Base-by-base conservation (phyloP, 2,797 vertebrate genomes). In the Pangasius sanitwongsei region DNA sequence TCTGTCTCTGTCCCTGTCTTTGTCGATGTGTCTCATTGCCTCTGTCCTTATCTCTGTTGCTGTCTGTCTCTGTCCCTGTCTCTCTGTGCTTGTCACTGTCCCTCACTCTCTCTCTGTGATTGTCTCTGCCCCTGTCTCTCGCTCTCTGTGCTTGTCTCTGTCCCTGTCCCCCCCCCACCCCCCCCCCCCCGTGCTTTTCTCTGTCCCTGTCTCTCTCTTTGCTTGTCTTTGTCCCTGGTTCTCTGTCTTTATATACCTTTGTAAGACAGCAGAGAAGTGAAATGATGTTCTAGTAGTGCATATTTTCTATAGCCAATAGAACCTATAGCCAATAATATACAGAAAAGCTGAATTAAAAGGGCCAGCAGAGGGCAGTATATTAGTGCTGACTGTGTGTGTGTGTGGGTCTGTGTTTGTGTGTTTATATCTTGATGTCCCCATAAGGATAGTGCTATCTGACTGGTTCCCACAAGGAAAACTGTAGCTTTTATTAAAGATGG, bases 281-380 rank as follows among this genome's bases (percentile, higher is more conserved):
- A 20, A 8, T 37, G 37, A 72, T 6, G 6, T 41, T 41, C 4
- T 44, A 44, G 12, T 41, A 41, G 41, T 7, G 31, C 67, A 70
- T 37, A 23, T 67, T 65, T n/a, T 65, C 28, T 13, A n/a, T 15
- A 4, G 4, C 23, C 28, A 28, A 74, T 25, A 77, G 37, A 37
- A 37, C 11, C 48, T n/a, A 2, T n/a, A 50, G 25, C 11, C 15
- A 28, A 74, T 25, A 77, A 48, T 77, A 80, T 80, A 12, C 34
- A 75, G 34, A 44, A n/a, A 74, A 61, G 59, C 31, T 59, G 16
- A 20, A 11, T 59, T 23, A 31, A 59, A 41, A 55, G 1, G 15
- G 20, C 87, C 91, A 88, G 57, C 61, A 92, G 91, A 88, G 90
- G 88, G 85, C 89, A 89, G 88, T 89, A 87, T 20, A 28, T 41